Base-by-base conservation (phyloP, 2,113 vertebrate genomes). In the Aphyosemion australe region DNA sequence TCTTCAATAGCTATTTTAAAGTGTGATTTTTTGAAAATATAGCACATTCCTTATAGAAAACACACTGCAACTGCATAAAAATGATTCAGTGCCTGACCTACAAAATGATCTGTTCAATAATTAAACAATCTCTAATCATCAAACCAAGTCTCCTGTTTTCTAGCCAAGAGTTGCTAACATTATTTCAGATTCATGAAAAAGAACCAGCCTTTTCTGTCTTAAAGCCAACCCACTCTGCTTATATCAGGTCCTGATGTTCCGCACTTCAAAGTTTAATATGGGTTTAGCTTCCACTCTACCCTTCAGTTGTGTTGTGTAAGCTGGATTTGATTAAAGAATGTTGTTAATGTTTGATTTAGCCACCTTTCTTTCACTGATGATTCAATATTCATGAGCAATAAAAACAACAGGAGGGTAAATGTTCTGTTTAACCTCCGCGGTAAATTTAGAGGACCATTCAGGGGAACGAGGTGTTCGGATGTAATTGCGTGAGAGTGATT, bases 401-500 rank as follows among this genome's bases (percentile, higher is more conserved):
- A 81, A 55, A 76, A 82, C 60, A 86, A 74, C 72, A 53, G 61
- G 57, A 61, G 67, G 69, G 72, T 32, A 42, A 78, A 76, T 82
- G 76, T 75, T 86, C 79, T 84, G 79, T 87, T 87, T 82, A 84
- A 89, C 74, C 84, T 86, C 61, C 39, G 58, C 51, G 34, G 73
- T 75, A 84, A 66, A 88, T 87, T 81, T 76, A 80, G 58, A 49
- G 46, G 39, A 54, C 52, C 53, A 76, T 83, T 84, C 79, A 85
- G 42, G 34, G 63, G 70, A 73, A 83, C 61, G 21, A 74, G 66
- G 63, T 50, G 52, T 53, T 41, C 20, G 60, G 54, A 47, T 84
- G 47, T 90, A 88, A 91, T 90, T 90, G 87, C 60, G 12, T 12
- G 37, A 43, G 51, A 72, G 80, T 84, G 77, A 90, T 90, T 89